Evolutionary conservation across 1,140 invertebrate genomes (phyloP).

Genomic region (Doryteuthis pealeii): DNA sequence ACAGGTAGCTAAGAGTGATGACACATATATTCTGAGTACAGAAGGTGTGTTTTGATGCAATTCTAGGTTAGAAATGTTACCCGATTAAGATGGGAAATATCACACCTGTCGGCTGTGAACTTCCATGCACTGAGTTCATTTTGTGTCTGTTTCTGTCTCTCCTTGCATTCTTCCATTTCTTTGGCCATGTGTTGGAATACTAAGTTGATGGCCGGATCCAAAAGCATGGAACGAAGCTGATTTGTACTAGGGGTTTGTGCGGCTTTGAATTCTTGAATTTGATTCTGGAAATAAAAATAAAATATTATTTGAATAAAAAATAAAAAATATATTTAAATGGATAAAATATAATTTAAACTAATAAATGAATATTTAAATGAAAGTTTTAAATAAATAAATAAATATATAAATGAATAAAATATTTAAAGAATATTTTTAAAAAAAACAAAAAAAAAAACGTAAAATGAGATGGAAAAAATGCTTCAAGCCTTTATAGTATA

Average conservation of each 20-base stretch:
- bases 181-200: slow-evolving; percentile 88
- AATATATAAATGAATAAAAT: no score
- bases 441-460: no score
- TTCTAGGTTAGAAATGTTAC: slow-evolving; percentile 37
- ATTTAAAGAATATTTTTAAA: no score
- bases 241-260: slow-evolving; percentile 75
- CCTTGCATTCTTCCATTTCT: slow-evolving; percentile 85
- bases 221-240: slow-evolving; percentile 76
- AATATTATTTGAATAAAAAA: no score
- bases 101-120: slow-evolving; percentile 92
- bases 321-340: no score
- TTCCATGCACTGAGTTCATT: slow-evolving; percentile 98
- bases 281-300: slow-evolving; percentile 68
- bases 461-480: no score
- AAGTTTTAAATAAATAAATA: no score
- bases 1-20: neutral
- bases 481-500: no score
- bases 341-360: no score
- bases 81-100: slow-evolving; percentile 34
- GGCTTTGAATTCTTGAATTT: slow-evolving; percentile 78
- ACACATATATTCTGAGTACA: neutral
- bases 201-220: slow-evolving; percentile 95
- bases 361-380: no score
- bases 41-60: neutral
- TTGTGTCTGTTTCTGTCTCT: slow-evolving; percentile 93